Conservation (phyloP, 2,888 invertebrate species). For the Allolobophora icterica region DNA sequence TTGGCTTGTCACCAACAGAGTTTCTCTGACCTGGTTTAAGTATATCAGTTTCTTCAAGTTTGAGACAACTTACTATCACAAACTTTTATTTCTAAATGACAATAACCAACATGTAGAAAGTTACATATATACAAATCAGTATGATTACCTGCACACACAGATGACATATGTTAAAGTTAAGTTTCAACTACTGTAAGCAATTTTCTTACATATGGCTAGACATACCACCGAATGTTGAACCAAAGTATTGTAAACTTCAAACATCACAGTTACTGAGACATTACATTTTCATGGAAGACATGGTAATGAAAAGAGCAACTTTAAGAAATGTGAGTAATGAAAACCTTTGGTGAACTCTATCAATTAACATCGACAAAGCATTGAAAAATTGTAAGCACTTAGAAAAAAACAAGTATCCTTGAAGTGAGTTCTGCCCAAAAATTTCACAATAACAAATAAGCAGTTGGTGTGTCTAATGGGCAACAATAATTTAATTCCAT, state of each 20-base stretch:
- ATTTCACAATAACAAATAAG: neutral
- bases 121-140: too few relatives aligned
- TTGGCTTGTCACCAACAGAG: too few relatives aligned
- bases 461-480: neutral
- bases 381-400: neutral
- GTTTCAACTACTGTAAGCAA: neutral
- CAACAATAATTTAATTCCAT: neutral
- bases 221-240: neutral
- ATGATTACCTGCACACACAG: too few relatives aligned
- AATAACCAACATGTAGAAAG: neutral
- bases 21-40: too few relatives aligned
- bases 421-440: neutral
- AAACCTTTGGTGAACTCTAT: neutral
- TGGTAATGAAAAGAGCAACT: neutral
- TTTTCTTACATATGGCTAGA: neutral
- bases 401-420: neutral
- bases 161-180: neutral
- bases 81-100: too few relatives aligned
- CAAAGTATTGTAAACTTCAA: neutral
- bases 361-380: neutral
- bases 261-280: neutral
- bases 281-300: constrained; percentile 17
- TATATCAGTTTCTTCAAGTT: too few relatives aligned
- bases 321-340: neutral
- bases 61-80: too few relatives aligned